Base-by-base conservation (phyloP, 2,888 invertebrate genomes). In the Margaritifera margaritifera region DNA sequence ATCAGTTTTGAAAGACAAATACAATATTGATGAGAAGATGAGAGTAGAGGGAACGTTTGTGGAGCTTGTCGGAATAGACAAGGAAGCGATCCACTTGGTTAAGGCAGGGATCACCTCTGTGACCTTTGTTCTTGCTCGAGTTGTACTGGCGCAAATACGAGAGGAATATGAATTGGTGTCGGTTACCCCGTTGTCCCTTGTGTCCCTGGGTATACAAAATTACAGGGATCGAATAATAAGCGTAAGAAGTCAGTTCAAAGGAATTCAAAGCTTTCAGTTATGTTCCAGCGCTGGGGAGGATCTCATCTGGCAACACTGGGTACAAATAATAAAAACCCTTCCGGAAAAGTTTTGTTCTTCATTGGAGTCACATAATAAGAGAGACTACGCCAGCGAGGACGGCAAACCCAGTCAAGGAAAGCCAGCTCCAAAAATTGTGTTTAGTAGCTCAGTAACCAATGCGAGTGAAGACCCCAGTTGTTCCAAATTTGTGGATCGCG, bases 101-200 rank as follows among this genome's bases (percentile, higher is more conserved):
- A 56, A 55, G n/a, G 50, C 57, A 50, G 57, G 55, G 42, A 57
- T 64, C 57, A 64, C 25, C 22, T 20, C 55, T 64, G 54, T 50
- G 22, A 56, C 64, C 24, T 57, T 64, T n/a, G 56, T 64, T 11
- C 27, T 64, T 57, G 64, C 64, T 19, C 20, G 25, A 27, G 42
- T 64, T 50, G 20, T 6, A 6, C 57, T 55, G 15, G 54, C 64
- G 6, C 42, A 50, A 3, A 50, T 56, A 31, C 22, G 56, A 50
- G 50, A 56, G 24, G 64, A 64, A 22, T 64, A 64, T 31, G 64
- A 64, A 4, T 25, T 64, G 22, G 56, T 42, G 19, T 64, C 64
- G 4, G 54, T 64, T 42, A 64, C 56, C 15, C n/a, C 64, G 15
- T 27, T 64, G 22, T 56, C 64, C 19, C 20, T 64, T n/a, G 19